Conservation (phyloP, 2,113 vertebrate species). For the Thalassarche chlororhynchos region DNA sequence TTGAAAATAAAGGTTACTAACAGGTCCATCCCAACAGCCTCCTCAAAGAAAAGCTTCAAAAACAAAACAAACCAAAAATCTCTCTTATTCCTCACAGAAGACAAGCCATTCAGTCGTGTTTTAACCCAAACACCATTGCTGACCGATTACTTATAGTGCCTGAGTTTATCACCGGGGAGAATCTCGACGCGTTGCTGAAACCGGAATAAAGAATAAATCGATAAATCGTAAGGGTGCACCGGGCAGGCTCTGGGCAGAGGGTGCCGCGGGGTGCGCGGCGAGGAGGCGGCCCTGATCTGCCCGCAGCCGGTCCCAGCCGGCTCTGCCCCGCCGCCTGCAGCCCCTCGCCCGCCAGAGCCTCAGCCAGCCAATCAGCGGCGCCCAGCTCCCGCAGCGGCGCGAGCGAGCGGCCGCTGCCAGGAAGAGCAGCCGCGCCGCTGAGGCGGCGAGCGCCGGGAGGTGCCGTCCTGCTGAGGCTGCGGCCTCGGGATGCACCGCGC, state of each 20-base stretch:
- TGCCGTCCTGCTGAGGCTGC: not conserved
- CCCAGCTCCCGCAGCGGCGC: not conserved
- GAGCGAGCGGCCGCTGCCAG: too few species aligned
- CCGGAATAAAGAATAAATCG: too few species aligned
- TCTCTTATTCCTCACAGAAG: not conserved
- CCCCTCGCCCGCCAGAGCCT: not conserved
- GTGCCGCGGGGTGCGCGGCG: too few species aligned
- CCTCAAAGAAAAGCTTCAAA: not conserved
- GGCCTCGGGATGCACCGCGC: too few species aligned
- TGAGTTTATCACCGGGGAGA: not conserved
- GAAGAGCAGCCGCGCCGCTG: not conserved
- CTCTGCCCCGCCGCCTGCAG: not conserved
- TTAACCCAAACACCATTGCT: not conserved
- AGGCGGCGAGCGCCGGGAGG: not conserved
- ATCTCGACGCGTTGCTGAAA: not conserved
- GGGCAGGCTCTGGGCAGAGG: too few species aligned
- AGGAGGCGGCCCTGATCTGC: fast-evolving
- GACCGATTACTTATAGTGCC: not conserved
- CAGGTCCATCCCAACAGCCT: not conserved
- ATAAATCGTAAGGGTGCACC: too few species aligned
- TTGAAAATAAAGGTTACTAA: not conserved
- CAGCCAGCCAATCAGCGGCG: not conserved
- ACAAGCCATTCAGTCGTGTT: not conserved
- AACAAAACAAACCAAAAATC: not conserved
- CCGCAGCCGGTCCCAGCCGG: too few species aligned